Evolutionary conservation across 2,888 invertebrate genomes (phyloP), one percentile per base, ranked within the genome.

Genomic region (Criorhina ranunculi): DNA sequence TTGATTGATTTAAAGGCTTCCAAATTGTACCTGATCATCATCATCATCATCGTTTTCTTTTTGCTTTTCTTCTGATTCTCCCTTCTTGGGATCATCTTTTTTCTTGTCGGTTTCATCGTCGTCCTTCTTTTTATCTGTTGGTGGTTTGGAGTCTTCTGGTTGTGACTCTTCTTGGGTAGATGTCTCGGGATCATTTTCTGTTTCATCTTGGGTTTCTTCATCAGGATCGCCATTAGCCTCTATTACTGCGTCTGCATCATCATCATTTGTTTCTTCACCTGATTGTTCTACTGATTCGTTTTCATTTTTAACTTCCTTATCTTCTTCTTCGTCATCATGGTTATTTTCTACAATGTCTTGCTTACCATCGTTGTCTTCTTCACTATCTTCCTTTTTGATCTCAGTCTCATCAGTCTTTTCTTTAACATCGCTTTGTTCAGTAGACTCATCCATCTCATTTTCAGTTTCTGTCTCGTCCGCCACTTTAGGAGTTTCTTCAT

Each of bases 21-120:
- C 91, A 90, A 90, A 90, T 89, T 91, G 90, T 91, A 92, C 91
- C 92, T 92, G 91, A 88, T 92, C 91, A 81, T 91, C 90, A 80
- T 90, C 91, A 55, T 89, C 88, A 57, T 90, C 90, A 19, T 87
- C 88, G 3, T 88, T 83, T 19, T 89, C 62, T 81, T 86, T 86
- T 12, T 12, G 17, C 35, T 64, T 59, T 46, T 75, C 37, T 9
- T 69, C 44, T 11, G 62, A 7, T 15, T 70, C 77, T 0, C 44
- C 51, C 11, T 33, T 67, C 6, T 64, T 75, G 19, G 66, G 33
- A 0, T 64, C 76, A 6, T 55, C 44, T 42, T 83, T 66, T 55
- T 81, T 44, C 44, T 62, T 77, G 8, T 81, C 51, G 24, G 77
- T 55, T 60, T 72, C 19, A 11, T 67, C 67, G 12, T 67, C 66